These are phyloP conservation scores for Lepus americanus DNA, from an alignment of 2,113 vertebrate species.

Conservation along the genomic window DNA sequence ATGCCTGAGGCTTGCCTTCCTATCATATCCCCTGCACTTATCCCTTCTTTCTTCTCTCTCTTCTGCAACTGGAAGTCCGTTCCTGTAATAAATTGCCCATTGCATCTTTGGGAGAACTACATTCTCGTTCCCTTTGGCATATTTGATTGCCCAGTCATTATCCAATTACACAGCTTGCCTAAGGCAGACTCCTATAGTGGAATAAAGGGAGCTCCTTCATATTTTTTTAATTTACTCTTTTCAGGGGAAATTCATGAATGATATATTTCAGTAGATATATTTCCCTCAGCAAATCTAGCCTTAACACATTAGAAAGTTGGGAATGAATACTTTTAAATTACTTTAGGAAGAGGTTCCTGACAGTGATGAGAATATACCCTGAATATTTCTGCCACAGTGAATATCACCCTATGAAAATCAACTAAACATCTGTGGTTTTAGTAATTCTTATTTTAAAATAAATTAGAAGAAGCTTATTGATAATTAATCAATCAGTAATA, in stretches of 20 bases:
- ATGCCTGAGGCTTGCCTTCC: not conserved
- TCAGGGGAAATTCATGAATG: not conserved
- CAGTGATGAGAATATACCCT: not conserved
- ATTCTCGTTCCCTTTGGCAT: not conserved
- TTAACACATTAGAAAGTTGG: not conserved
- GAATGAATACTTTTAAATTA: not conserved
- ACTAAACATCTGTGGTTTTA: not conserved
- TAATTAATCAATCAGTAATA: not conserved
- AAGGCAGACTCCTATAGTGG: not conserved
- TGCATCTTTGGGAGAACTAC: not conserved
- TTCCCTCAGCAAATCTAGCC: not conserved
- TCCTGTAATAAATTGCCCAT: not conserved
- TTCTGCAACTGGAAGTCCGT: not conserved
- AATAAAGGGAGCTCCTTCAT: not conserved
- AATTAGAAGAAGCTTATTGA: not conserved
- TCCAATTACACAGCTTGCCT: not conserved
- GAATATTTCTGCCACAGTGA: rapidly evolving
- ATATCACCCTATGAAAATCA: not conserved
- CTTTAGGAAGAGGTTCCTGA: not conserved
- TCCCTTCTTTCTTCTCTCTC: not conserved
- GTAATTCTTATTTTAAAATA: not conserved
- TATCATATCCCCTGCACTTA: not conserved
- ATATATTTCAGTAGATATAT: not conserved
- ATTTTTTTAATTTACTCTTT: not conserved
- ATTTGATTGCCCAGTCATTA: not conserved